These are phyloP conservation scores for Argyra leucocephala DNA, from an alignment of 2,888 invertebrate genomes.

Conservation along the genomic window DNA sequence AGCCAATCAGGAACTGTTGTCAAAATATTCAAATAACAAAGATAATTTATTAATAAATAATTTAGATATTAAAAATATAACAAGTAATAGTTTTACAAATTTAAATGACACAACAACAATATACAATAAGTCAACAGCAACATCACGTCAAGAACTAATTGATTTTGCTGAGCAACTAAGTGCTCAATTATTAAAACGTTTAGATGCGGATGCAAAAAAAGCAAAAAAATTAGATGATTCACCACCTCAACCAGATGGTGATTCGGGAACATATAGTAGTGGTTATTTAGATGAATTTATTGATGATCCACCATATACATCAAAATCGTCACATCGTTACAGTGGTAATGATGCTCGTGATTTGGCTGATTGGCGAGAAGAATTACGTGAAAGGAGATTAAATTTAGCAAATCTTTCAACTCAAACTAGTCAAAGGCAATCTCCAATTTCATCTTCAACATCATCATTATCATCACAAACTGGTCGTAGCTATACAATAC, in stretches of 20 bases:
- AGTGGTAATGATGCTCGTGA: constrained; percentile 35
- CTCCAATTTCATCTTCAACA: constrained; percentile 38
- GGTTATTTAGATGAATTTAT: constrained; percentile 33
- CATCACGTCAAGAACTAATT: constrained; percentile 53
- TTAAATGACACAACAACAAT: constrained; percentile 5
- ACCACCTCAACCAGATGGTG: background rate
- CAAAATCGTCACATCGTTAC: constrained; percentile 26
- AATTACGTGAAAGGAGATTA: constrained; percentile 40
- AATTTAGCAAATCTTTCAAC: constrained; percentile 43
- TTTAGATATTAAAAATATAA: constrained; percentile 7
- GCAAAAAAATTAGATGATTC: background rate
- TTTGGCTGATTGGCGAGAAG: constrained; percentile 37
- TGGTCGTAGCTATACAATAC: constrained; percentile 38
- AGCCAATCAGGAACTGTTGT: background rate
- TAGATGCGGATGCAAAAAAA: constrained; percentile 47
- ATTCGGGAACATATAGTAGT: constrained; percentile 32
- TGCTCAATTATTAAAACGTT: constrained; percentile 68
- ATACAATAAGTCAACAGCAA: background rate
- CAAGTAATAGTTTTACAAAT: background rate
- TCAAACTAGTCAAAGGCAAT: constrained; percentile 38
- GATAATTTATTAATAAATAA: background rate
- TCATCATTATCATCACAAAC: constrained; percentile 41
- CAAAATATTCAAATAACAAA: constrained; percentile 6
- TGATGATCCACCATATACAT: constrained; percentile 22
- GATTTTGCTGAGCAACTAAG: constrained; percentile 76